phyloP scores from a whole-genome alignment of 2,888 invertebrate genomes.

The Eubasilissa splendida region DNA sequence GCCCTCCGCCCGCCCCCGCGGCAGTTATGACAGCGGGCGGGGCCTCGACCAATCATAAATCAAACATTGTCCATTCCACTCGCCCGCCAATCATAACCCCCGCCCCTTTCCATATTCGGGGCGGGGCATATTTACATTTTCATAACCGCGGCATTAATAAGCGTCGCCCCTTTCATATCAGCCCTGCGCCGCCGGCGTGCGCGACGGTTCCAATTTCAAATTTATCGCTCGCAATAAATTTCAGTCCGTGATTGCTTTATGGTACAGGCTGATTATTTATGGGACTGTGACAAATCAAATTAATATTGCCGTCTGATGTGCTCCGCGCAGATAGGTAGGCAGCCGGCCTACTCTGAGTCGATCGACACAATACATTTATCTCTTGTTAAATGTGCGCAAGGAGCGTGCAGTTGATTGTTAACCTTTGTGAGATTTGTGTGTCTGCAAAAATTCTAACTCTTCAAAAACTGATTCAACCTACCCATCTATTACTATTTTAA shows the following conservation, averaged over 20 bases:
- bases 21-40: conserved; percentile 82
- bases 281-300: conserved; percentile 44
- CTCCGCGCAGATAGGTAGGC: conserved; percentile 28
- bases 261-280: conserved; percentile 39
- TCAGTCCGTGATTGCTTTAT: conserved; percentile 49
- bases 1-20: conserved; percentile 78
- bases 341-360: not conserved
- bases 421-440: too few relatives aligned
- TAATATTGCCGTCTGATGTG: conserved; percentile 43
- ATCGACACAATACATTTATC: too few relatives aligned
- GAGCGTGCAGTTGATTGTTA: too few relatives aligned
- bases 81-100: conserved; percentile 75
- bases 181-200: conserved; percentile 43
- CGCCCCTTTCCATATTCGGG: conserved; percentile 76
- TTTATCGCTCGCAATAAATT: conserved; percentile 51
- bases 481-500: too few relatives aligned
- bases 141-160: conserved; percentile 65
- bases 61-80: conserved; percentile 78
- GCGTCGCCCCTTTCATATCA: conserved; percentile 42
- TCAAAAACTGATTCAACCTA: too few relatives aligned
- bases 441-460: too few relatives aligned
- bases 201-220: conserved; percentile 51
- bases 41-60: conserved; percentile 78
- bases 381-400: too few relatives aligned
- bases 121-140: conserved; percentile 75